Base-by-base conservation (phyloP, 2,113 vertebrate species). In the Cromileptes altivelis region DNA sequence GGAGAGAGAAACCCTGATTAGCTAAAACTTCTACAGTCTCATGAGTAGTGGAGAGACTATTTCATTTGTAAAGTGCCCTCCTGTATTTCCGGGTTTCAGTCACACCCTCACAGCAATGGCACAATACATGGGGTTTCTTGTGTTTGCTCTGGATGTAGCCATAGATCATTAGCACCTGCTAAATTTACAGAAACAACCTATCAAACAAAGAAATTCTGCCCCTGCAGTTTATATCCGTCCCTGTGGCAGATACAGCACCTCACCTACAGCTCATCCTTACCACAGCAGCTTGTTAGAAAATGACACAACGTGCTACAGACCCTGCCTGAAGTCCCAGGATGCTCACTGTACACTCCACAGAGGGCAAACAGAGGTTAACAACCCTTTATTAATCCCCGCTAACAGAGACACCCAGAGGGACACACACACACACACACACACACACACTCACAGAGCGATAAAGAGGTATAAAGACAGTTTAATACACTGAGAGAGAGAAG, bases 311-410 rank as follows among this genome's bases (percentile, higher is more conserved):
- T 58, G 81, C 81, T 17, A 19, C 33, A 47, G 64, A 77, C 71
- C 19, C 81, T 58, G 73, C 84, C 71, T 50, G 30, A 71, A 84
- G 81, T 91, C 89, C 87, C 93, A 85, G 70, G 86, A 71, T 75
- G 84, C 89, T 90, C 69, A 79, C 75, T 80, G 82, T 74, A 58
- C 73, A 49, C 82, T 67, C 78, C 83, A 82, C 76, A 77, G 82
- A 84, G 90, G 88, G 82, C 85, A 89, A 80, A 82, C 70, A 81
- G 76, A 91, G 85, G 90, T 94, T 89, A 92, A 92, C 86, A 88
- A 81, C 62, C 58, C 76, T 81, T 88, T 87, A 93, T 90, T 89
- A 93, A 91, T 88, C 78, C 75, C 73, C 49, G 85, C 80, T 84
- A 91, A 91, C 85, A 80, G 88, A 85, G 71, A 78, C 53, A 79